phyloP scores from a whole-genome alignment of 1,140 invertebrate genomes.

The Achroia grisella region DNA sequence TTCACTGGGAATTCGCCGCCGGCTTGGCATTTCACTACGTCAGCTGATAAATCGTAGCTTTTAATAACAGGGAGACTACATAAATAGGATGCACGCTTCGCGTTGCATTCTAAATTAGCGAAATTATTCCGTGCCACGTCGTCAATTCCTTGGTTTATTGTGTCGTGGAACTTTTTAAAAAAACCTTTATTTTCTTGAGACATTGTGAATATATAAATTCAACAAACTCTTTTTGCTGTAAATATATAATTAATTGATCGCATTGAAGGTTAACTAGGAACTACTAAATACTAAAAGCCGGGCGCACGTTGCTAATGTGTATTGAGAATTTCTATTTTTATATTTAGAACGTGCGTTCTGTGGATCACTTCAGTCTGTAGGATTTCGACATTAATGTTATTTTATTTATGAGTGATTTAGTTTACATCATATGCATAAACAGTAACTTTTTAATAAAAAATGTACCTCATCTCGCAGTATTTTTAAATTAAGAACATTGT shows the following conservation, averaged over 20 bases:
- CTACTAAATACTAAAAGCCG: slow-evolving; percentile 36
- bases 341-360: slow-evolving; percentile 40
- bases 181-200: slow-evolving; percentile 48
- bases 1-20: slow-evolving; percentile 52
- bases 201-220: slow-evolving; percentile 24
- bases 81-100: slow-evolving; percentile 52
- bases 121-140: slow-evolving; percentile 61
- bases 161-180: slow-evolving; percentile 60
- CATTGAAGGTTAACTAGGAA: slow-evolving; percentile 33
- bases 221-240: no score
- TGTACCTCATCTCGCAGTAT: no score
- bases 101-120: slow-evolving; percentile 60
- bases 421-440: no score
- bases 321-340: slow-evolving; percentile 57
- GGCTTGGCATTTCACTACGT: slow-evolving; percentile 35
- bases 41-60: slow-evolving; percentile 44
- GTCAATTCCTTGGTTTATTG: slow-evolving; percentile 45
- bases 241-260: no score
- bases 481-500: no score
- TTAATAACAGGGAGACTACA: slow-evolving; percentile 43
- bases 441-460: no score
- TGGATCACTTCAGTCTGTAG: slow-evolving; percentile 33
- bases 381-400: not conserved
- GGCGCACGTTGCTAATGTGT: slow-evolving; percentile 28
- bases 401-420: no score